Evolutionary conservation across 2,888 invertebrate genomes (phyloP), one percentile per base, ranked within the genome.

Genomic region (Diploptera punctata): DNA sequence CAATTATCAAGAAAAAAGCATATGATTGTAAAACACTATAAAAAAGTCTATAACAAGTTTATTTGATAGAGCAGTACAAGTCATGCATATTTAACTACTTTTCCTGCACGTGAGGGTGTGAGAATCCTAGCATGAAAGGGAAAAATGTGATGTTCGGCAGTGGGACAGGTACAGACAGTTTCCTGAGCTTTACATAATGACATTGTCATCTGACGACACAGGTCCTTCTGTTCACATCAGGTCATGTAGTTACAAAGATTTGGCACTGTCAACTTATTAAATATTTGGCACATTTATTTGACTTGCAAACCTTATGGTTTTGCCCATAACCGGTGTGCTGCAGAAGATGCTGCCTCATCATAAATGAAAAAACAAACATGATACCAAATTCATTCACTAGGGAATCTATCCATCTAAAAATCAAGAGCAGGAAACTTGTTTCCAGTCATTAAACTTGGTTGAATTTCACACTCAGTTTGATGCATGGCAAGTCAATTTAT

Each of bases 141-240:
- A 9, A 26, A 4, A 21, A 19, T 16, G 16, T 16, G 24, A 29
- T n/a, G 29, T 13, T 29, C 57, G 24, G 57, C 57, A 57, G 57
- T 57, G 29, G 29, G 29, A 57, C 57, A 57, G 57, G 57, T 57
- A 57, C 57, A 57, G n/a, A 18, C 52, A 57, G 57, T 57, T 57
- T 57, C 57, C 57, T 57, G 57, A 57, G 57, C 57, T 57, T 29
- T 16, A 29, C 57, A 16, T 57, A 24, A 19, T 18, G 16, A 52
- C 52, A 52, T 52, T 52, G 21, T 21, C 18, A 10, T 21, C 52
- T n/a, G 57, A 57, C 24, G 57, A 57, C 24, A 3, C 57, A n/a
- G 57, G 57, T 57, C 29, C 57, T 16, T 1, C 57, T 29, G 29
- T 24, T 3, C 54, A 29, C 57, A 57, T 16, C 10, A 57, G 26